A percentile compares a stretch with the other conserved stretches of the same genome.
phyloP scores from a whole-genome alignment of 2,888 invertebrate genomes.

The Acanthosepion esculentum region DNA sequence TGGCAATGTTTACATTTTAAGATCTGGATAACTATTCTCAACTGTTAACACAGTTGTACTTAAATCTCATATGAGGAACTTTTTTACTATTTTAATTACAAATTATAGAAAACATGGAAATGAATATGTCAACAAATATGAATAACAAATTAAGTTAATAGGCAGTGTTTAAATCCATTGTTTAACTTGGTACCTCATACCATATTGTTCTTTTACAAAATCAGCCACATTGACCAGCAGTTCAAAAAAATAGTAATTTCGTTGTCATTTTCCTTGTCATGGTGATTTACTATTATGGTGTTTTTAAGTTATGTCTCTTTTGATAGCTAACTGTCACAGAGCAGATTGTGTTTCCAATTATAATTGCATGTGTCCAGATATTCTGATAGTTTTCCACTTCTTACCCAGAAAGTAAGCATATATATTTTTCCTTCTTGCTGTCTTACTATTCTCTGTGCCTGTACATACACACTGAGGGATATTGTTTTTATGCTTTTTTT shows the following conservation, averaged over 20 bases:
- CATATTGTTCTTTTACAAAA: not conserved
- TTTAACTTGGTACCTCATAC: not conserved
- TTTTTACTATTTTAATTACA: no score
- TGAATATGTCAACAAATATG: no score
- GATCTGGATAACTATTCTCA: no score
- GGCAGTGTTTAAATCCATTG: no score
- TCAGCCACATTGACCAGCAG: not conserved
- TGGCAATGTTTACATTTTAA: no score
- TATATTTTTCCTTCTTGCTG: not conserved
- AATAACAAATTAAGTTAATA: no score
- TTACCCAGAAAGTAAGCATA: no score
- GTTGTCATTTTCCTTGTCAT: not conserved
- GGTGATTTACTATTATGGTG: not conserved
- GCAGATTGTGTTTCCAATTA: not conserved
- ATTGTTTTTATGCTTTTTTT: not conserved
- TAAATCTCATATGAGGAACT: no score
- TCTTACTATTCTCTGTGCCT: not conserved
- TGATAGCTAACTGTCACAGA: not conserved
- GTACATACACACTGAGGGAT: not conserved
- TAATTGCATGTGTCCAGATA: not conserved
- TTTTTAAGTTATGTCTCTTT: not conserved
- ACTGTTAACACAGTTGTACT: no score
- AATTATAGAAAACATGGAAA: no score
- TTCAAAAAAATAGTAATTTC: not conserved
- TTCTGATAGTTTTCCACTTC: not conserved